Evolutionary conservation across 1,140 invertebrate genomes (phyloP).

Genomic region (Pachypeltis micranthus): DNA sequence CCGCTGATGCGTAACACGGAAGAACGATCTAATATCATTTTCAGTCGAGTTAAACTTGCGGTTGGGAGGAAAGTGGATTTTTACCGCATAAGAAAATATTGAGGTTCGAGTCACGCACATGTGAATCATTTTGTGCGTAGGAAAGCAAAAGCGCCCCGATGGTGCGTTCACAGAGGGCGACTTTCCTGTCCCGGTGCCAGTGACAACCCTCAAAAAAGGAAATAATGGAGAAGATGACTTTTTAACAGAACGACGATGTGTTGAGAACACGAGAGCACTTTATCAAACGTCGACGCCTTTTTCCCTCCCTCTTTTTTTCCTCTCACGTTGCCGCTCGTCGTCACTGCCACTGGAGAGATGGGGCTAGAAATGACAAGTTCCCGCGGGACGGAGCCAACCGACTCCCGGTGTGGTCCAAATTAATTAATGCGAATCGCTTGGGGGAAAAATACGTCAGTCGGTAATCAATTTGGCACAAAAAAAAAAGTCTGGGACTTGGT

Average conservation of each 20-base stretch:
- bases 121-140: not conserved
- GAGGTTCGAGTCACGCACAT: not conserved
- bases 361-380: too few species aligned
- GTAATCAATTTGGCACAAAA: too few species aligned
- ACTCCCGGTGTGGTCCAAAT: too few species aligned
- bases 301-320: too few species aligned
- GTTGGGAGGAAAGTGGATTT: slow-evolving; percentile 4
- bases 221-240: slow-evolving; percentile 9
- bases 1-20: not conserved
- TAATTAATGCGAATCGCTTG: too few species aligned
- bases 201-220: slow-evolving; percentile 9
- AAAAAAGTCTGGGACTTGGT: too few species aligned
- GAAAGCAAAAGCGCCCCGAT: too few species aligned
- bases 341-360: too few species aligned
- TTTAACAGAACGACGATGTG: slow-evolving; percentile 6
- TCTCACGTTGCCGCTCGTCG: too few species aligned
- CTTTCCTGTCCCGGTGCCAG: not conserved
- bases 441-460: too few species aligned
- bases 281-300: not conserved
- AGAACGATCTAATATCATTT: slow-evolving; percentile 3
- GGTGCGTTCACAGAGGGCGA: too few species aligned
- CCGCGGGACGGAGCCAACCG: too few species aligned
- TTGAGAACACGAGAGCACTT: slow-evolving; percentile 6
- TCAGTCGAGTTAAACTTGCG: not conserved
- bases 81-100: not conserved